Evolutionary conservation across 2,113 vertebrate species (phyloP).

Genomic region (Trichechus manatus): DNA sequence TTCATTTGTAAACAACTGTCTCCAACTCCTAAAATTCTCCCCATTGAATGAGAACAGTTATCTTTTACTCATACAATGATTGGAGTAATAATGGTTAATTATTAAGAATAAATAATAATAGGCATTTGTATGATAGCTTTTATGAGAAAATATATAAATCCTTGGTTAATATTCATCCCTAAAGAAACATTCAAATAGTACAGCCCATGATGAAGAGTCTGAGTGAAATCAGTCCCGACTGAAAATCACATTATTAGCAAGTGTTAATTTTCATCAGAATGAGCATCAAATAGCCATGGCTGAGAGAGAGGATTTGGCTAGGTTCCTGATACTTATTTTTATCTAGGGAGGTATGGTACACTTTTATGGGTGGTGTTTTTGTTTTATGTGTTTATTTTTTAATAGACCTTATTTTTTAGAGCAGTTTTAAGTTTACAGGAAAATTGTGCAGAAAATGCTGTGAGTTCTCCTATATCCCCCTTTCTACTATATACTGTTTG

Average conservation of each 20-base stretch:
- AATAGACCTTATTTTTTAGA: neutral
- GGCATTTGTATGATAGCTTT: constrained; percentile 42
- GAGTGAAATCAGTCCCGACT: constrained; percentile 12
- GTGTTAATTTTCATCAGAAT: constrained; percentile 29
- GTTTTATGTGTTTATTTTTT: constrained; percentile 17
- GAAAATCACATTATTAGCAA: constrained; percentile 35
- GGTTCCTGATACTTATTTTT: constrained; percentile 41
- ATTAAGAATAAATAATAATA: constrained; percentile 58
- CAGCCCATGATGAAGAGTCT: neutral
- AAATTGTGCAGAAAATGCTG: neutral
- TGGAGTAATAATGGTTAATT: constrained; percentile 33
- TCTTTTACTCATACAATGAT: constrained; percentile 34
- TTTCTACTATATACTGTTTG: too few species aligned
- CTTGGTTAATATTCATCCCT: neutral
- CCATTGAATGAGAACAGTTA: neutral
- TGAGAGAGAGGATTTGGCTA: neutral
- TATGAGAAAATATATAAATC: constrained; percentile 38
- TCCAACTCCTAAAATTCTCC: neutral
- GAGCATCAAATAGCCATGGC: neutral
- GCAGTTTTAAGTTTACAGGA: neutral
- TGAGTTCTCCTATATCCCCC: neutral
- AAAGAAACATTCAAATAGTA: constrained; percentile 49
- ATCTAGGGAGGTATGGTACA: neutral
- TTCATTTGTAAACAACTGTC: constrained; percentile 8
- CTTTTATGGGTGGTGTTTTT: constrained; percentile 27